A percentile compares a stretch with the other conserved stretches of the same genome.
Evolutionary conservation across 2,888 invertebrate species (phyloP).

Genomic region (Drosophila meridionalis): DNA sequence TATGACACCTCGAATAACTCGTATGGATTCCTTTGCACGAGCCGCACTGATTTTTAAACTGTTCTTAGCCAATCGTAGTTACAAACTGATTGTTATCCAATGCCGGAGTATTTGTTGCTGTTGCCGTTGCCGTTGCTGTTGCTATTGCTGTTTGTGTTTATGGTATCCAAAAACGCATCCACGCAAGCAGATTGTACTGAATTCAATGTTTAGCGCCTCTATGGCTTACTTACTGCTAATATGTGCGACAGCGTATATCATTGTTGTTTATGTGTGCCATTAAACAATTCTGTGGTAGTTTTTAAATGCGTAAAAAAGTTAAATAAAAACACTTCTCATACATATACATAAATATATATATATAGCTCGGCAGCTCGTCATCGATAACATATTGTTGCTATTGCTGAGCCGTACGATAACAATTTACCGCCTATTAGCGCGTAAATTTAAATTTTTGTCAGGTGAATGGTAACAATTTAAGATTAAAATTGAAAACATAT

Average conservation of each 20-base stretch:
- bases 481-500: too few relatives aligned
- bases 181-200: constrained; percentile 52
- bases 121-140: constrained; percentile 18
- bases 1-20: constrained; percentile 10
- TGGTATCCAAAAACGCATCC: constrained; percentile 41
- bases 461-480: neutral
- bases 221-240: constrained; percentile 39
- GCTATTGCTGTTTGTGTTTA: constrained; percentile 40
- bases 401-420: constrained; percentile 30
- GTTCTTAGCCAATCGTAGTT: constrained; percentile 13
- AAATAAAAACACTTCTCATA: constrained; percentile 68
- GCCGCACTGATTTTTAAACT: constrained; percentile 15
- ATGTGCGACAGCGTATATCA: constrained; percentile 27
- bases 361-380: constrained; percentile 57
- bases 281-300: constrained; percentile 7
- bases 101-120: constrained; percentile 30
- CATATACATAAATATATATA: constrained; percentile 39
- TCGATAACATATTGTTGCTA: constrained; percentile 55
- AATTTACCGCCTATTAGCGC: neutral
- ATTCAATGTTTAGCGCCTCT: constrained; percentile 8
- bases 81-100: constrained; percentile 52
- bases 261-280: constrained; percentile 21
- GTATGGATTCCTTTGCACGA: constrained; percentile 3
- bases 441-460: neutral
- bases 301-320: constrained; percentile 49